Evolutionary conservation across 2,113 vertebrate species (phyloP), one percentile per base, ranked within the genome.

Genomic region (Apodemus speciosus): DNA sequence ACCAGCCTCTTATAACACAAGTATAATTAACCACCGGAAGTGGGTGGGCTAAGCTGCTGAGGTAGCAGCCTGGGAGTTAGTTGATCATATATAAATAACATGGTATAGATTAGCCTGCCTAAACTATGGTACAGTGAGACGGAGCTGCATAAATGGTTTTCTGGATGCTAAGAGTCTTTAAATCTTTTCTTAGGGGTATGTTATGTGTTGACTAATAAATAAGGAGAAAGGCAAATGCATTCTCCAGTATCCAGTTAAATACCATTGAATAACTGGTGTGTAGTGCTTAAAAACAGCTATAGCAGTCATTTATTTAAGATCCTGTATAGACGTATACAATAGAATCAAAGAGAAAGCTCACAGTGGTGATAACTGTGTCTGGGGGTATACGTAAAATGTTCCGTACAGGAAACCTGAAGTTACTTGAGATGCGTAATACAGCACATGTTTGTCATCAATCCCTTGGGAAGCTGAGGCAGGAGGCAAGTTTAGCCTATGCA

Each of bases 1-100:
- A 95, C 91, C 85, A 96, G 92, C 96, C 85, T 95, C 80, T 75
- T 94, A 94, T 72, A 93, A 15, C 97, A 40, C 94, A 96, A 97
- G 85, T 94, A 46, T 95, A 88, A 94, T 97, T 92, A 96, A 94
- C 81, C 0, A 69, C 92, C 88, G 85, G 58, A 97, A 87, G 72
- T 94, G 93, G 80, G 91, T 96, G 89, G 88, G 95, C 81, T 90
- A 60, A 83, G 80, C 85, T 95, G 81, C 92, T 87, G 72, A 92
- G 94, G 84, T 95, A 58, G 94, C 73, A 90, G n/a, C 90, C 66
- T 86, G 76, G 93, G 92, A 89, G 80, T 51, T 23, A 64, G 71
- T 88, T 93, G 85, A 93, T 88, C 2, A 16, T 93, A 93, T 90
- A 88, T 91, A 97, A 96, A 96, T 96, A 94, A 91, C 92, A 89